These are phyloP conservation scores for Serilophus lunatus DNA, from an alignment of 2,113 vertebrate genomes.

Conservation along the genomic window DNA sequence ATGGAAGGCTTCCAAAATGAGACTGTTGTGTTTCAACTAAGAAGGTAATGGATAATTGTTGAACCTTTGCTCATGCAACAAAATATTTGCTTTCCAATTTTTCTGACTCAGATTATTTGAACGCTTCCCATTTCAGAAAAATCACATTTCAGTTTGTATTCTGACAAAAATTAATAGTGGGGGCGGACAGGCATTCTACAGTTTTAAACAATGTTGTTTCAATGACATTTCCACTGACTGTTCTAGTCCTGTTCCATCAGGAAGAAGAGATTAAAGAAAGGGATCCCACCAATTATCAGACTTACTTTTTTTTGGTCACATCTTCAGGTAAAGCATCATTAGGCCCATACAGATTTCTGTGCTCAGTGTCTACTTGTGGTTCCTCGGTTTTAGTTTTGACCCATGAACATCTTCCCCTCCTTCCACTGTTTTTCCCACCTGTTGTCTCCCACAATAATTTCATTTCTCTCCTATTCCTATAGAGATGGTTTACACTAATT, in stretches of 20 bases:
- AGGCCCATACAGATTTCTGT: accelerated
- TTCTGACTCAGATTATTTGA: neutral
- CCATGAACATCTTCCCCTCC: neutral
- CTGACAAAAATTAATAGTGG: neutral
- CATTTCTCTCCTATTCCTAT: neutral
- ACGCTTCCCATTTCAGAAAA: neutral
- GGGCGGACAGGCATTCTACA: neutral
- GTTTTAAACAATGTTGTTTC: neutral
- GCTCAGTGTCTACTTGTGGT: neutral
- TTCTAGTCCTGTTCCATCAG: neutral
- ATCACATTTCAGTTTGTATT: neutral
- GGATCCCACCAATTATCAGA: neutral
- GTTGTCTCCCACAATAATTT: neutral
- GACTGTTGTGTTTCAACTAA: neutral
- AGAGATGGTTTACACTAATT: neutral
- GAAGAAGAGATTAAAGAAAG: neutral
- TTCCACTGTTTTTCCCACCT: accelerated
- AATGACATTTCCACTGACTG: neutral
- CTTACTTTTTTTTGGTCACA: neutral
- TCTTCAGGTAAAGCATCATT: neutral
- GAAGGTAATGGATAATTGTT: neutral
- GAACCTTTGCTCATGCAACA: accelerated
- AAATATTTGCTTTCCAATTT: neutral
- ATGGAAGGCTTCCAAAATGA: neutral
- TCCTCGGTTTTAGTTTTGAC: neutral